Evolutionary conservation across 2,888 invertebrate genomes (phyloP).

Genomic region (Drosophila neutralis): DNA sequence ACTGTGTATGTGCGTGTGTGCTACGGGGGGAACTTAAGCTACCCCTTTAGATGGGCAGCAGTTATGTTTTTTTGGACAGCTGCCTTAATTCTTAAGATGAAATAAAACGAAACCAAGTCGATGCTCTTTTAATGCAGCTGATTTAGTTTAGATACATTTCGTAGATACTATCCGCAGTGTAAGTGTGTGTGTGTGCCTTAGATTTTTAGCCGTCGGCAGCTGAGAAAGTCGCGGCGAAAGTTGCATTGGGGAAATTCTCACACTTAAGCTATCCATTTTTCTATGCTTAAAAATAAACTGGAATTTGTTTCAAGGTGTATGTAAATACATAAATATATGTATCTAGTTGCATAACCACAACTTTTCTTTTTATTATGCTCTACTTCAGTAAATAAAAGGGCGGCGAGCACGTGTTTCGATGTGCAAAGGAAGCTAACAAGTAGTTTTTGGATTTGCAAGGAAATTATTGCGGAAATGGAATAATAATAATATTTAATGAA

Average conservation of each 20-base stretch:
- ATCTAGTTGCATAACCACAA: neutral
- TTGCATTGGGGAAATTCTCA: slow-evolving; percentile 44
- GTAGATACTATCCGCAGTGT: slow-evolving; percentile 20
- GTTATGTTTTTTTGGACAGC: slow-evolving; percentile 1
- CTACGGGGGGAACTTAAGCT: slow-evolving; percentile 24
- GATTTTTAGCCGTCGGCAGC: slow-evolving; percentile 46
- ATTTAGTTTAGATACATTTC: slow-evolving; percentile 44
- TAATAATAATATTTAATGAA: neutral
- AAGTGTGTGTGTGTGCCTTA: slow-evolving; percentile 13
- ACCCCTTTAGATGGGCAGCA: slow-evolving; percentile 29
- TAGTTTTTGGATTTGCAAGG: slow-evolving; percentile 44
- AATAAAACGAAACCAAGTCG: neutral
- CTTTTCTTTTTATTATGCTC: slow-evolving; percentile 13
- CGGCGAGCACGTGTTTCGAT: slow-evolving; percentile 50
- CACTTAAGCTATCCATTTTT: slow-evolving; percentile 5
- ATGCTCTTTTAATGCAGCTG: slow-evolving; percentile 8
- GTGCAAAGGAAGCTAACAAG: slow-evolving; percentile 62
- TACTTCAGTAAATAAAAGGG: slow-evolving; percentile 5
- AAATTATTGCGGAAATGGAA: neutral
- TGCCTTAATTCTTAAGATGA: slow-evolving; percentile 31
- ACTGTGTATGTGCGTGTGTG: slow-evolving; percentile 16
- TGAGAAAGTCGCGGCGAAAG: slow-evolving; percentile 40
- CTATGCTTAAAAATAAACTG: neutral
- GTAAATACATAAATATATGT: neutral
- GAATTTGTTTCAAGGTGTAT: neutral